Conservation (phyloP, 2,113 vertebrate genomes). For the Planiliza haematocheilus region DNA sequence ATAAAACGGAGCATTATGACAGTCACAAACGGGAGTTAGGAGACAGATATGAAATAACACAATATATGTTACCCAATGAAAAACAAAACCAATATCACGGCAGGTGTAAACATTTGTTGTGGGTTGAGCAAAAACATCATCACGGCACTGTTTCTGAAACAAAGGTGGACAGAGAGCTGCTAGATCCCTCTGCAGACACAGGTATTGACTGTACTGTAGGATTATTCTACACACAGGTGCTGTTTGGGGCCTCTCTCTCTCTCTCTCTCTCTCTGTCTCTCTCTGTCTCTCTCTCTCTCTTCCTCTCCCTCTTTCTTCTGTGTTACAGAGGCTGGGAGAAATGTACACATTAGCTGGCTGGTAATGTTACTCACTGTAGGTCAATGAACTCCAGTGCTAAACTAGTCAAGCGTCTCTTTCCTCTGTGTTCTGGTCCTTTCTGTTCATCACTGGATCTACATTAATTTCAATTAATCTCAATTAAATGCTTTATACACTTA, state of each 20-base stretch:
- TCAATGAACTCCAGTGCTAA: constrained; percentile 66
- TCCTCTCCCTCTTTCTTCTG: constrained; percentile 26
- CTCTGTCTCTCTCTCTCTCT: constrained; percentile 52
- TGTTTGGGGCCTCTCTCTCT: constrained; percentile 67
- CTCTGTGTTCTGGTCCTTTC: constrained; percentile 63
- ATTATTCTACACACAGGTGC: constrained; percentile 77
- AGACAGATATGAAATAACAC: neutral
- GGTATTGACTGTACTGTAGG: constrained; percentile 63
- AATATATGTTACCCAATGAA: neutral
- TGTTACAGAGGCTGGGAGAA: constrained; percentile 36
- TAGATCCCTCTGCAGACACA: constrained; percentile 83
- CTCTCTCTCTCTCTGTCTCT: constrained; percentile 32
- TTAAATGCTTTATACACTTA: neutral
- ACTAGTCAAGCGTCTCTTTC: constrained; percentile 37
- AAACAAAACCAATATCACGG: neutral
- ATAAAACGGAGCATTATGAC: no score
- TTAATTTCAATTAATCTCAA: neutral
- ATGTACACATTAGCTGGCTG: constrained; percentile 56
- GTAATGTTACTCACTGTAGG: constrained; percentile 43
- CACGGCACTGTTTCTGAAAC: constrained; percentile 70
- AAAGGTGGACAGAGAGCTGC: constrained; percentile 75
- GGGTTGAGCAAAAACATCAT: constrained; percentile 57
- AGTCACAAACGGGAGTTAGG: no score
- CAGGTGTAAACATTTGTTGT: constrained; percentile 35
- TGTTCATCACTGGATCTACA: constrained; percentile 20